A percentile compares a stretch with the other conserved stretches of the same genome.
Conservation (phyloP, 2,113 vertebrate genomes). For the Neogale vison region DNA sequence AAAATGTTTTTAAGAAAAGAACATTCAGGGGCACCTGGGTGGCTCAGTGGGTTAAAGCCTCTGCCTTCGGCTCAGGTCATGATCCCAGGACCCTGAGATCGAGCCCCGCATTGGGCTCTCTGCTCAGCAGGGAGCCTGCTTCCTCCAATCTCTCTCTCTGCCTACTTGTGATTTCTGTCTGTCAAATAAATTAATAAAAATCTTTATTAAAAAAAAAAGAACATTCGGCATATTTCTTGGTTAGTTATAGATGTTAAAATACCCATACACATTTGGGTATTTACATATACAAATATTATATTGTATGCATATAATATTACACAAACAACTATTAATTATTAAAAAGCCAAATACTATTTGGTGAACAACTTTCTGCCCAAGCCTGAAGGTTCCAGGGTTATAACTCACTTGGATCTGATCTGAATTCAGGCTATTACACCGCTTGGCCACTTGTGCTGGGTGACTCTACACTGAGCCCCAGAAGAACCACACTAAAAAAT, state of each 20-base stretch:
- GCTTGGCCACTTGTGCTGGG: background rate
- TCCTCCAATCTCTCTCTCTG: no score
- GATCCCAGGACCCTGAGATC: no score
- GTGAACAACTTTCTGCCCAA: conserved; percentile 53
- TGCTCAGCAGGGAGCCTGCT: no score
- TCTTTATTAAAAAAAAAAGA: background rate
- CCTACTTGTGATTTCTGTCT: no score
- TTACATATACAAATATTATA: background rate
- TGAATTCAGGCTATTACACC: conserved; percentile 58
- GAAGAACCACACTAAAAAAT: conserved; percentile 84
- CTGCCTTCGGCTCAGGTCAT: no score
- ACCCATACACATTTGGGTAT: background rate
- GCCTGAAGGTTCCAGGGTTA: conserved; percentile 58
- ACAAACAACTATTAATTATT: conserved; percentile 14
- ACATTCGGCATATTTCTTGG: background rate
- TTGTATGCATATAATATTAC: no score
- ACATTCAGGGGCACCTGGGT: background rate
- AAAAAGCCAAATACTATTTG: conserved; percentile 55
- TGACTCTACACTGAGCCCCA: conserved; percentile 75
- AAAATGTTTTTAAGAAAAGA: background rate
- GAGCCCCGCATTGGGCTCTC: no score
- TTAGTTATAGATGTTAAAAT: conserved; percentile 5
- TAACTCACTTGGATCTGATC: conserved; percentile 46
- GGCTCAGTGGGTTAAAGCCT: no score
- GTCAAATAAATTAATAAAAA: no score